Evolutionary conservation across 2,797 vertebrate species (phyloP), one percentile per base, ranked within the genome.

Genomic region (Catharus ustulatus): DNA sequence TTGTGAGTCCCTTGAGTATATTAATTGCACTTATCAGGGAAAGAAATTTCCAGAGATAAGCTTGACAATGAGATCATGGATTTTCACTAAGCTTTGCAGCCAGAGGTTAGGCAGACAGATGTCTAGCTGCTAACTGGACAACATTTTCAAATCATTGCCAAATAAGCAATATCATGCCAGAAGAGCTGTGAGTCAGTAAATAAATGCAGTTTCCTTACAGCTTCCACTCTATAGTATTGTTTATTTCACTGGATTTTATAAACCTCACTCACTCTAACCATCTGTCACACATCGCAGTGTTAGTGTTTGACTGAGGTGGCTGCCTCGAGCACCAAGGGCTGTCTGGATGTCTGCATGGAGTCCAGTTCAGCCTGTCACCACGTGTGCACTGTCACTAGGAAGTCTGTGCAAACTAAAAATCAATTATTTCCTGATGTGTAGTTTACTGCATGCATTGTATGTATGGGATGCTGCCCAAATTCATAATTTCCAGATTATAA

Each of bases 221-320:
- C 32, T 86, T 62, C n/a, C 46, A 46, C 18, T 75, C 23, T 24
- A 8, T 6, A 71, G 23, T 57, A 63, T 11, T 82, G 54, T 42
- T 89, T 61, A 80, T 92, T 94, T 93, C 26, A 52, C n/a, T 84
- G 52, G 10, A 29, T 83, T 94, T 92, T 85, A 57, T 59, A 67
- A 83, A 67, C 29, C 16, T 89, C 38, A 36, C 10, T 63, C 71
- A 45, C 19, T 29, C n/a, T 21, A 67, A 61, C 30, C 13, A 8
- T 89, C 87, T 91, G 63, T 68, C 54, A 61, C 13, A 63, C 36
- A 29, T 24, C 42, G 49, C 22, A 19, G 32, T 14, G 2, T 58
- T 54, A 32, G 11, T 14, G 21, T 87, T 82, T 69, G 81, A 32
- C 46, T 1, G 16, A 94, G 46, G 51, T 51, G 58, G 26, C 59